Conservation (phyloP, 1,140 invertebrate species). For the Mizuhopecten yessoensis region DNA sequence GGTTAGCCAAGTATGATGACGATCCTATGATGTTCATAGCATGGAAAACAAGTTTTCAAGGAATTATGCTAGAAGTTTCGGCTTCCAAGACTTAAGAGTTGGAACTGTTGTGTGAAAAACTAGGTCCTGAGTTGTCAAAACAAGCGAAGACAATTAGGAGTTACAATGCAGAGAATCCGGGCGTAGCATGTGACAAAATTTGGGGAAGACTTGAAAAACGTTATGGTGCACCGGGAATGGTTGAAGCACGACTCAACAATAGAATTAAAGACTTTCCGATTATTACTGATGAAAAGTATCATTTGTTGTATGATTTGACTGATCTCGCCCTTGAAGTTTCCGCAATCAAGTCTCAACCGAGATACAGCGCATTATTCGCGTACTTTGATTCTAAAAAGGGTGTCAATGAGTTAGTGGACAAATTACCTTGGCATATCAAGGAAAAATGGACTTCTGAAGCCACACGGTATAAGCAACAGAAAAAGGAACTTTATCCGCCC, state of each 20-base stretch:
- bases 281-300: slow-evolving; percentile 42
- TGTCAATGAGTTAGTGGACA: slow-evolving; percentile 47
- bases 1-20: slow-evolving; percentile 44
- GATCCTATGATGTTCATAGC: slow-evolving; percentile 31
- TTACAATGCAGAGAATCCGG: background rate
- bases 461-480: slow-evolving; percentile 43
- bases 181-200: slow-evolving; percentile 42
- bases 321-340: slow-evolving; percentile 50
- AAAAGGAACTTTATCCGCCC: slow-evolving; percentile 47
- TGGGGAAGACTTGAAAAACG: slow-evolving; percentile 56
- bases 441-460: slow-evolving; percentile 58
- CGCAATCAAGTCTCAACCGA: slow-evolving; percentile 42
- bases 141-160: no score
- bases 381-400: slow-evolving; percentile 55
- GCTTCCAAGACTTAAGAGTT: no score
- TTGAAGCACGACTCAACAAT: no score
- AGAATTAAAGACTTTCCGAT: slow-evolving; percentile 52
- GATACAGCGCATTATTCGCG: slow-evolving; percentile 26
- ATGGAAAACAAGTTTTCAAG: background rate
- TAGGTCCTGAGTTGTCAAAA: no score
- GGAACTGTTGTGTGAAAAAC: no score
- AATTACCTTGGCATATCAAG: slow-evolving; percentile 56
- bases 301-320: slow-evolving; percentile 47
- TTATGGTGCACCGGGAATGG: slow-evolving; percentile 50
- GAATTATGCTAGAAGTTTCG: no score